Conservation (phyloP, 2,797 vertebrate species). For the Urosaurus nigricauda region DNA sequence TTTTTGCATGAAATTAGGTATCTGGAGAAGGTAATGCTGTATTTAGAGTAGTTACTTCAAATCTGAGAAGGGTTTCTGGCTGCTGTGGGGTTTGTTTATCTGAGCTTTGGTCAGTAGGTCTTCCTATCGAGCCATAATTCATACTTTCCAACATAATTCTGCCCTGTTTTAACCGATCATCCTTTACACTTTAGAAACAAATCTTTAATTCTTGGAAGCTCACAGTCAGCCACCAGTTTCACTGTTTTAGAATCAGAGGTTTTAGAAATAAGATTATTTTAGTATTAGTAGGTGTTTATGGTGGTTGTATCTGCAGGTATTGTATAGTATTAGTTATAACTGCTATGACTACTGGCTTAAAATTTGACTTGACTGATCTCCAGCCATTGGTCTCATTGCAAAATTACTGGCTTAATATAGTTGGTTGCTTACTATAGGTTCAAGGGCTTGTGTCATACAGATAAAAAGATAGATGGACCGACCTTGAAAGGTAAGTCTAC, state of each 20-base stretch:
- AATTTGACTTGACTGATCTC: too few relatives aligned
- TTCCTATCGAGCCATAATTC: background rate
- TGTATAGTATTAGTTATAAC: too few relatives aligned
- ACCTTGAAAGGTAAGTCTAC: background rate
- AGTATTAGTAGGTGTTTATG: too few relatives aligned
- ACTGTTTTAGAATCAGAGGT: too few relatives aligned
- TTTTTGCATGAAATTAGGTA: constrained; percentile 14
- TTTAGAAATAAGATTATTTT: too few relatives aligned
- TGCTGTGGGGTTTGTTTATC: background rate
- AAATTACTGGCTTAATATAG: background rate
- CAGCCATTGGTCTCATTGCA: background rate
- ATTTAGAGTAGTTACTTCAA: background rate
- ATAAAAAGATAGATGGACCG: background rate
- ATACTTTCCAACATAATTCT: too few relatives aligned
- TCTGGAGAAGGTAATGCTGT: background rate
- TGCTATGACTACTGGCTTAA: too few relatives aligned
- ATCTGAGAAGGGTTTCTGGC: background rate
- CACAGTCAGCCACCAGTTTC: background rate
- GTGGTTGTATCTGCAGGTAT: too few relatives aligned
- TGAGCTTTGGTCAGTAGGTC: background rate
- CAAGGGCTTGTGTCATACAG: too few relatives aligned
- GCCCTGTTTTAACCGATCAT: background rate
- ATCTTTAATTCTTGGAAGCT: background rate
- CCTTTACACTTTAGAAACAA: background rate
- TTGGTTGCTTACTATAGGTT: background rate